These are phyloP conservation scores for Nyleta sp. DNA, from an alignment of 2,888 invertebrate genomes.

Conservation along the genomic window DNA sequence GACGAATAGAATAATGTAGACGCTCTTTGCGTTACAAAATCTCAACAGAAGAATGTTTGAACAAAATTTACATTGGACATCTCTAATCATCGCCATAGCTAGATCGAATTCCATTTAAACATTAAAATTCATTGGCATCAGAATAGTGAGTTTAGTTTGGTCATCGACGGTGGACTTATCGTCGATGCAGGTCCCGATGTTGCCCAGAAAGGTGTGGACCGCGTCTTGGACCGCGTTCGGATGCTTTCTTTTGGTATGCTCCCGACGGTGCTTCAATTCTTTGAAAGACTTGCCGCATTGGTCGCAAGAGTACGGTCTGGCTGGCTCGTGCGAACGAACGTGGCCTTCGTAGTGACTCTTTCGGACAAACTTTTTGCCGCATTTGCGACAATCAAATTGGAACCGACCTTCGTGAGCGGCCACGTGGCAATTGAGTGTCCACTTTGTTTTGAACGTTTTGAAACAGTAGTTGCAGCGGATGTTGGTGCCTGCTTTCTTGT, in stretches of 20 bases:
- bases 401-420: conserved; percentile 81
- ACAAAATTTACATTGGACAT: background rate
- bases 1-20: conserved; percentile 9
- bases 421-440: conserved; percentile 80
- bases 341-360: conserved; percentile 82
- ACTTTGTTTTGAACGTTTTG: conserved; percentile 80
- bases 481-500: conserved; percentile 36
- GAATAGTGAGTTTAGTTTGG: conserved; percentile 77
- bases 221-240: conserved; percentile 74
- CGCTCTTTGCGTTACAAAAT: background rate
- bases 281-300: conserved; percentile 80
- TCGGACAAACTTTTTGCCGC: conserved; percentile 81
- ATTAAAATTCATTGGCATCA: conserved; percentile 79
- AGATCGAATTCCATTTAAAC: conserved; percentile 61
- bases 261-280: conserved; percentile 80
- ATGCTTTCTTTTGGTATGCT: conserved; percentile 80
- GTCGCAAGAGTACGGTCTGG: conserved; percentile 80
- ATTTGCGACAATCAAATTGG: conserved; percentile 80
- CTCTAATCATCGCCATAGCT: conserved; percentile 26
- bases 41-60: too few species aligned
- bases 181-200: conserved; percentile 76
- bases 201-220: conserved; percentile 78
- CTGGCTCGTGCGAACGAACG: conserved; percentile 79
- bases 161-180: conserved; percentile 75
- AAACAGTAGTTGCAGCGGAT: conserved; percentile 79